Percentiles rank a stretch among this genome's conserved stretches.
phyloP scores from a whole-genome alignment of 2,797 vertebrate genomes.

The Megalops cyprinoides region DNA sequence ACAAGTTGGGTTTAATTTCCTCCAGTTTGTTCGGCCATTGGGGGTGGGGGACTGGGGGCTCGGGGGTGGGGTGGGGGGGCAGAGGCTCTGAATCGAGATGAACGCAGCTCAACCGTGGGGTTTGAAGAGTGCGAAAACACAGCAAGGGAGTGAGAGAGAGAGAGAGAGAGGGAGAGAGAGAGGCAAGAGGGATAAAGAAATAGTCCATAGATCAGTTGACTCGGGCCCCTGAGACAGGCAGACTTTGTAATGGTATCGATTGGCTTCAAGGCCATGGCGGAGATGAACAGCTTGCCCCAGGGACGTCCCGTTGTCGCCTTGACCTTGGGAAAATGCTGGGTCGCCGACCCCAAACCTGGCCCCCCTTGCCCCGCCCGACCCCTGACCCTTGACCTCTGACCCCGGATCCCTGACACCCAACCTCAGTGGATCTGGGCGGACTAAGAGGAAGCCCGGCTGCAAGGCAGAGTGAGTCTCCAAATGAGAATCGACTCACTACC shows the following conservation, averaged over 20 bases:
- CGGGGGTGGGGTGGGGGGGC: neutral
- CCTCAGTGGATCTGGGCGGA: constrained; percentile 5
- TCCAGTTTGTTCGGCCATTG: constrained; percentile 62
- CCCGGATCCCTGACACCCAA: constrained; percentile 57
- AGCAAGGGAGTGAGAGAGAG: constrained; percentile 10
- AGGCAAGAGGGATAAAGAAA: constrained; percentile 36
- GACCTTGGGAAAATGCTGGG: constrained; percentile 84
- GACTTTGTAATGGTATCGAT: constrained; percentile 87
- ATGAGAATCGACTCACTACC: constrained; percentile 88
- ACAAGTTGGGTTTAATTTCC: constrained; percentile 74
- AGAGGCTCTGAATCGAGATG: constrained; percentile 68
- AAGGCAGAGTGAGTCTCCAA: constrained; percentile 63
- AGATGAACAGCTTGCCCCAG: constrained; percentile 78
- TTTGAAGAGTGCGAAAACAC: too few relatives aligned
- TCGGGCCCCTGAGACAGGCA: constrained; percentile 61
- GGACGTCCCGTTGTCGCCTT: constrained; percentile 83
- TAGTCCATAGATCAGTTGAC: constrained; percentile 72
- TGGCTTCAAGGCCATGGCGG: constrained; percentile 79
- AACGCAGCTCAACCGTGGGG: too few relatives aligned
- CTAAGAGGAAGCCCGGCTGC: constrained; percentile 53
- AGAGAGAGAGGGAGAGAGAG: constrained; percentile 26
- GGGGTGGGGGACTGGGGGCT: too few relatives aligned
- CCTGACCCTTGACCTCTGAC: constrained; percentile 61
- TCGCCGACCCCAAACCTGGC: constrained; percentile 65
- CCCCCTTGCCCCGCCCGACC: constrained; percentile 45